Base-by-base conservation (phyloP, 2,888 invertebrate genomes). In the Parnassius glacialis region DNA sequence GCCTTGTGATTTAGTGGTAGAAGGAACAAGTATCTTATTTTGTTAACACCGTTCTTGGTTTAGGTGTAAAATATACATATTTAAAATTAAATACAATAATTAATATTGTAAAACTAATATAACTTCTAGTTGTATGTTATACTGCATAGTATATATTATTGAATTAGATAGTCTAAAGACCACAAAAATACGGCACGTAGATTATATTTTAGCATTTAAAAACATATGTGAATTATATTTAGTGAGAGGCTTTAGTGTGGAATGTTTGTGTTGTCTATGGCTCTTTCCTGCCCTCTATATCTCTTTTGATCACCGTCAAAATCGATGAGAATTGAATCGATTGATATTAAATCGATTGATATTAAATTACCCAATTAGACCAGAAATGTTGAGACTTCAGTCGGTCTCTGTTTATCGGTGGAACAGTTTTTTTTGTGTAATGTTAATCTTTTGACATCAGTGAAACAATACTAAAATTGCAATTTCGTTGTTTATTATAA, bases 221-320 rank as follows among this genome's bases (percentile, higher is more conserved):
- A 34, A 70, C 72, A 70, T 71, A 69, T 72, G 73, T 75, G 74
- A 71, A 74, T 70, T 81, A 74, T 75, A 70, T 71, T 74, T 79
- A 80, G 81, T 74, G 76, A 83, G 86, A 87, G 87, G 87, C 87
- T 86, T 83, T 74, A 72, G 69, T 61, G 67, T 70, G 74, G 75
- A 63, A 70, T 64, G 71, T 68, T 65, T 69, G 71, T 68, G 57
- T 65, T 45, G 52, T 59, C 71, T 68, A 70, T 72, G 65, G 68
- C 70, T 66, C 59, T 64, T 68, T 60, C 57, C 51, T 63, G 52
- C 65, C 70, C 67, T 65, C 62, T 53, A 52, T 65, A 12, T 42
- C 11, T 25, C 50, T 20, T 25, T 12, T 20, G 44, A 20, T 55
- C 59, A 42, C 52, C 56, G 63, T 59, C 59, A 47, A 52, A 52